phyloP scores from a whole-genome alignment of 1,140 invertebrate species.

The Atopsyche davidsoni region DNA sequence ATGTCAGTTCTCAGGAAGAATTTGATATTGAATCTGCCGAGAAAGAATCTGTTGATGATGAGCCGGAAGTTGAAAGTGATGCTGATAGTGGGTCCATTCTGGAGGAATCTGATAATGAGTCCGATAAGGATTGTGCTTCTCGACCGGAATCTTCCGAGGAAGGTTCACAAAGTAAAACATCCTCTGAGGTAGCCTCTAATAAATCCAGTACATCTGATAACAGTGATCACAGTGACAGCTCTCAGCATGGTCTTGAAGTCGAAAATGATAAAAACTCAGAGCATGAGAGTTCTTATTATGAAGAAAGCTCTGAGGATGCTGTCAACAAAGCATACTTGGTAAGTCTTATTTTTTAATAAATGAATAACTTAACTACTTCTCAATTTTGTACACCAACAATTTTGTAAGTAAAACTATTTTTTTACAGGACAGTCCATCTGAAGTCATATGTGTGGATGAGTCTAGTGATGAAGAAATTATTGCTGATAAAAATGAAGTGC shows the following conservation, averaged over 20 bases:
- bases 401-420: neutral
- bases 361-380: too few species aligned
- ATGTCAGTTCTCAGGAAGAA: slow-evolving; percentile 23
- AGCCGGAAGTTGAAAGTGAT: slow-evolving; percentile 24
- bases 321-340: slow-evolving; percentile 23
- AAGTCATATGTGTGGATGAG: slow-evolving; percentile 10
- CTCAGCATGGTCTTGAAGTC: too few species aligned
- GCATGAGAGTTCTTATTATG: slow-evolving; percentile 1
- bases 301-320: slow-evolving; percentile 20
- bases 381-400: neutral
- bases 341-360: slow-evolving; percentile 1
- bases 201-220: too few species aligned
- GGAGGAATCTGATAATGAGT: too few species aligned
- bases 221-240: too few species aligned
- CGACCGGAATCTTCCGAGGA: too few species aligned
- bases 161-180: too few species aligned
- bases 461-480: slow-evolving; percentile 12
- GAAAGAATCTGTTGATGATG: slow-evolving; percentile 33
- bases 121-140: too few species aligned
- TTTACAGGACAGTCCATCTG: slow-evolving; percentile 9
- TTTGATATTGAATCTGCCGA: slow-evolving; percentile 7
- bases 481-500: neutral
- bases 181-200: too few species aligned
- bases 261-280: neutral
- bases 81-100: slow-evolving; percentile 9